Base-by-base conservation (phyloP, 2,113 vertebrate species). In the Leptobrachium ailaonicum region DNA sequence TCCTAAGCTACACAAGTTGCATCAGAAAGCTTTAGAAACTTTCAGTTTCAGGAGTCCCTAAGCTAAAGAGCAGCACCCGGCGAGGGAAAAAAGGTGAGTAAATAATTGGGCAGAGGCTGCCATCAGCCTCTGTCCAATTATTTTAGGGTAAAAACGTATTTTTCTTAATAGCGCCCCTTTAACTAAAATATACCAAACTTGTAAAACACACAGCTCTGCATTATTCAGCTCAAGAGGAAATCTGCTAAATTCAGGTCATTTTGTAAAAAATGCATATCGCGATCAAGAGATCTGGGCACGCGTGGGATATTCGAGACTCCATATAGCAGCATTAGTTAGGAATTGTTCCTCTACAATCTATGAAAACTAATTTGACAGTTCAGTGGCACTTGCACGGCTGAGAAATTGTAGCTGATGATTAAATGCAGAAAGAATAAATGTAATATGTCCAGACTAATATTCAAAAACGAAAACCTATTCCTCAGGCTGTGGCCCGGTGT, bases 351-450 rank as follows among this genome's bases (percentile, higher is more conserved):
- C 41, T 45, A 50, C 58, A 83, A 63, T 14, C 73, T 73, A 47
- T 20, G 10, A 47, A 72, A 84, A 71, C 11, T 45, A 86, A 87
- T 84, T 82, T 85, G 80, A 86, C 76, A 85, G 66, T 32, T 40
- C 14, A 45, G 41, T 42, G 32, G 14, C 42, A 82, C 69, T 85
- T 84, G 82, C 67, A 74, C 78, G 63, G 81, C 73, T 85, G 80
- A 68, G 83, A 70, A 82, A 63, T 54, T 66, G 8, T 41, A 76
- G 43, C 2, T 72, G 42, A 42, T 75, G 79, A 82, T 64, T 60
- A 83, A 73, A 64, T 85, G 84, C 69, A 60, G 85, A 78, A 68
- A 63, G 50, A 43, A 43, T 42, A 73, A 60, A 40, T 71, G 66
- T 2, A 9, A 43, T 71, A 70, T 1, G 70, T 77, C 83, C 72